Conservation (phyloP, 2,113 vertebrate species). For the Spea multiplicata region DNA sequence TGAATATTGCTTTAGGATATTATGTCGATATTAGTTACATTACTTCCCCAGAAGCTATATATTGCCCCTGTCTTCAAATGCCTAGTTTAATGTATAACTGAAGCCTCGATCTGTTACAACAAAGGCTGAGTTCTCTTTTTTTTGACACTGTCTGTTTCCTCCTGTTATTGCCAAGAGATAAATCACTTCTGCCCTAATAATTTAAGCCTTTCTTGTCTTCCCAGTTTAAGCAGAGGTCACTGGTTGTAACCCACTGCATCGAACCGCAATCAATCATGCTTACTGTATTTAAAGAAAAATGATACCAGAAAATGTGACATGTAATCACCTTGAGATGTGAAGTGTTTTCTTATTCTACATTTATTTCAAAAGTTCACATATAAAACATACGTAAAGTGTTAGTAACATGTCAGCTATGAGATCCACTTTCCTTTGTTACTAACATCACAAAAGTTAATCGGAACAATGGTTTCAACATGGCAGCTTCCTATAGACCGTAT, state of each 20-base stretch:
- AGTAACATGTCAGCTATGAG: too few relatives aligned
- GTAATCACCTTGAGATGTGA: too few relatives aligned
- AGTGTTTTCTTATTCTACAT: too few relatives aligned
- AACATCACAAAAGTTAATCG: too few relatives aligned
- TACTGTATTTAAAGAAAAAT: neutral
- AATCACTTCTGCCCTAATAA: slow-evolving; percentile 36
- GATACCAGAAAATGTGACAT: too few relatives aligned
- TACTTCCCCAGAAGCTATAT: neutral
- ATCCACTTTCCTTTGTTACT: too few relatives aligned
- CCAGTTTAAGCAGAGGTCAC: slow-evolving; percentile 13
- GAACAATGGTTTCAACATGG: too few relatives aligned
- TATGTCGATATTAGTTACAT: neutral
- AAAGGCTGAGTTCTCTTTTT: neutral
- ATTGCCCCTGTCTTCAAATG: neutral
- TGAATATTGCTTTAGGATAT: neutral
- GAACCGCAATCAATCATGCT: slow-evolving; percentile 19
- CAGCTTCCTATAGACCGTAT: too few relatives aligned
- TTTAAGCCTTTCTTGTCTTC: slow-evolving; percentile 23
- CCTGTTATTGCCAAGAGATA: slow-evolving; percentile 26
- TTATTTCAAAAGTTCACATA: too few relatives aligned
- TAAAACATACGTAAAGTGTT: too few relatives aligned
- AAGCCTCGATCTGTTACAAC: slow-evolving; percentile 17
- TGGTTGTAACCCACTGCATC: slow-evolving; percentile 10
- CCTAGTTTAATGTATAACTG: neutral
- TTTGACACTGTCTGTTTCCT: slow-evolving; percentile 30